Evolutionary conservation across 2,113 vertebrate species (phyloP).

Genomic region (Pollimyrus isidori): DNA sequence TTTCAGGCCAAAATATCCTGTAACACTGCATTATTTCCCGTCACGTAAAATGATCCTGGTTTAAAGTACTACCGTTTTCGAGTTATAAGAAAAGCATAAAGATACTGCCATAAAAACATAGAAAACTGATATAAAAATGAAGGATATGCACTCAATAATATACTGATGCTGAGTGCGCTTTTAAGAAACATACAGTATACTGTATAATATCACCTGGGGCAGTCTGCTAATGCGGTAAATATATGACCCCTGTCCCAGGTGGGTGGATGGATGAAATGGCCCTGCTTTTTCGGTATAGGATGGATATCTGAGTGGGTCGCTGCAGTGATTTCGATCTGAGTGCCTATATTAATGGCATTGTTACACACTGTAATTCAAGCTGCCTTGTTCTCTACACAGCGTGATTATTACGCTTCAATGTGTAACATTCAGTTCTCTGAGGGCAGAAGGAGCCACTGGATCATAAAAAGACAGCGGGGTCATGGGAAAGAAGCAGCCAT

Average conservation of each 20-base stretch:
- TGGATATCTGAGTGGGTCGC: not conserved
- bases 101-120: not conserved
- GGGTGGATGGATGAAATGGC: not conserved
- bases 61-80: not conserved
- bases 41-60: not conserved
- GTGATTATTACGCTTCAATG: not conserved
- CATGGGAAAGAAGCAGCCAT: not conserved
- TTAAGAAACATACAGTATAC: not conserved
- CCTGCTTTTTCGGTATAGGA: not conserved
- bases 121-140: not conserved
- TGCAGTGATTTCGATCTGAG: not conserved
- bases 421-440: not conserved
- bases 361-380: not conserved
- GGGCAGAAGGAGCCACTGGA: not conserved
- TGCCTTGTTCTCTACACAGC: not conserved
- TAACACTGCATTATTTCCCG: not conserved
- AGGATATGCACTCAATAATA: not conserved
- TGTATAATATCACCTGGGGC: not conserved
- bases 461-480: not conserved
- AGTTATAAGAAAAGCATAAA: not conserved
- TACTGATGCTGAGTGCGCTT: not conserved
- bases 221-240: not conserved
- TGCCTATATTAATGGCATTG: not conserved
- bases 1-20: not conserved
- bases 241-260: not conserved